Evolutionary conservation across 2,797 vertebrate genomes (phyloP).

Genomic region (Chiroxiphia lanceolata): DNA sequence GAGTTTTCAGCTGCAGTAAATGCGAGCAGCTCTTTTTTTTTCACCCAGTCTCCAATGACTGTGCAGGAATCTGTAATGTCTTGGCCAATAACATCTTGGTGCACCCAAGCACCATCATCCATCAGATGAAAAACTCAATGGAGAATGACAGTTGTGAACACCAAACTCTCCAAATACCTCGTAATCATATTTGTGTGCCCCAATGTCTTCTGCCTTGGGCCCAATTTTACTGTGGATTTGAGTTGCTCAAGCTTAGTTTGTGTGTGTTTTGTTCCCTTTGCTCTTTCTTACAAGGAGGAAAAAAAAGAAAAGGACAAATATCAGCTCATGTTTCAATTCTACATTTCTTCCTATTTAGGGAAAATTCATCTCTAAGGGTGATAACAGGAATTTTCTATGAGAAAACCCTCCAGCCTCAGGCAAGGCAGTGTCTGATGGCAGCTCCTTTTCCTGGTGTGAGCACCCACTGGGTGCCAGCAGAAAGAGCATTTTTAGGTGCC

Average conservation of each 20-base stretch:
- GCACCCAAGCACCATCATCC: accelerated
- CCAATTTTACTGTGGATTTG: neutral
- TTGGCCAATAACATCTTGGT: neutral
- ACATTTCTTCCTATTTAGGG: neutral
- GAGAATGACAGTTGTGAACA: too few species aligned
- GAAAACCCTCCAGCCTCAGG: neutral
- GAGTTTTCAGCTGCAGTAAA: neutral
- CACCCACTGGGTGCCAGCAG: neutral
- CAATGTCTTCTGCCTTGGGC: neutral
- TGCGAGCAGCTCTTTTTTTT: neutral
- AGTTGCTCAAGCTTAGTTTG: neutral
- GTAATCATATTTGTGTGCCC: neutral
- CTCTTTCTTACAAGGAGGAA: neutral
- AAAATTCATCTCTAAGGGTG: neutral
- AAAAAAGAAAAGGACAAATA: neutral
- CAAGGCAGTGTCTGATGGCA: accelerated
- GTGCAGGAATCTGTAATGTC: neutral
- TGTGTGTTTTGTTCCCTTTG: neutral
- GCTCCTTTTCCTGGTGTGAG: neutral
- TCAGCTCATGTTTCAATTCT: neutral
- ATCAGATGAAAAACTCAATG: accelerated
- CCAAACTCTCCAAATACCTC: neutral
- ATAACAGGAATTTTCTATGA: neutral
- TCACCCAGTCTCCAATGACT: neutral
- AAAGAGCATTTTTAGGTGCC: neutral